These are phyloP conservation scores for Phocides pigmalion DNA, from an alignment of 1,140 invertebrate species.

Conservation along the genomic window DNA sequence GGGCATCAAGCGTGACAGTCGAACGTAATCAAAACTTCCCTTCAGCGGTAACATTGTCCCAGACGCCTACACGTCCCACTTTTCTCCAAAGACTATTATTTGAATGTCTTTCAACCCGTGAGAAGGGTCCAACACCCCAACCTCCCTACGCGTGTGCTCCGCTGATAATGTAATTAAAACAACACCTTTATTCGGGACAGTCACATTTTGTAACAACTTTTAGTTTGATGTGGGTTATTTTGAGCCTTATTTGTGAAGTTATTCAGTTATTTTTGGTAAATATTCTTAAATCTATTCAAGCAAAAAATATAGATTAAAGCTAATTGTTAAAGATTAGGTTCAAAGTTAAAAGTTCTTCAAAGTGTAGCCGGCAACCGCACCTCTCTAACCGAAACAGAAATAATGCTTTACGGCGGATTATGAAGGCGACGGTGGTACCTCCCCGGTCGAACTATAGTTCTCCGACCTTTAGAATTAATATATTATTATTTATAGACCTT, in stretches of 20 bases:
- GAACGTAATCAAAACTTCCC: constrained; percentile 78
- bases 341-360: too few species aligned
- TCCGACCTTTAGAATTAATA: too few species aligned
- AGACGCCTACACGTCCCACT: constrained; percentile 62
- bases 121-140: constrained; percentile 68
- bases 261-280: background rate
- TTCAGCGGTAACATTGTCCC: constrained; percentile 46
- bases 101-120: constrained; percentile 81
- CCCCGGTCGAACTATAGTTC: too few species aligned
- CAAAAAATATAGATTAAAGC: too few species aligned
- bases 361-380: too few species aligned
- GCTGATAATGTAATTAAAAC: constrained; percentile 83
- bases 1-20: constrained; percentile 65
- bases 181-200: constrained; percentile 76
- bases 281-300: background rate
- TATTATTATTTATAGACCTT: too few species aligned
- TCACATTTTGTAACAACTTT: constrained; percentile 68
- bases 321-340: too few species aligned
- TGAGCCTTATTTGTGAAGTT: background rate
- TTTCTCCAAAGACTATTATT: constrained; percentile 81
- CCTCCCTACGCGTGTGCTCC: constrained; percentile 63
- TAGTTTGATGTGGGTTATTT: constrained; percentile 46
- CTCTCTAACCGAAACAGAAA: too few species aligned
- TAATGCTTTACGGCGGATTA: too few species aligned
- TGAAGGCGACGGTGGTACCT: too few species aligned